A percentile compares a stretch with the other conserved stretches of the same genome.
phyloP scores from a whole-genome alignment of 2,797 vertebrate genomes.

The Enteromius argenteus region DNA sequence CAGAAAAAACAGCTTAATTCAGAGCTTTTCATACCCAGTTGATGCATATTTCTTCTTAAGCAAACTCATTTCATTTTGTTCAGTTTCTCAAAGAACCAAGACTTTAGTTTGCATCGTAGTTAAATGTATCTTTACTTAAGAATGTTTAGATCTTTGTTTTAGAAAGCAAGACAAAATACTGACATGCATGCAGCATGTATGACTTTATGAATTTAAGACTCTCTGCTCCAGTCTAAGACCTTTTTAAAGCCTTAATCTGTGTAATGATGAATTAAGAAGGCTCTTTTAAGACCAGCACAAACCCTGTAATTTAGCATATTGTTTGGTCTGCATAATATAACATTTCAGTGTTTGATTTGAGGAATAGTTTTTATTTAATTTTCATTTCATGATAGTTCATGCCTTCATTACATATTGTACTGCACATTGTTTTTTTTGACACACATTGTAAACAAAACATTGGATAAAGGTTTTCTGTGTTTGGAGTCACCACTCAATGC shows the following conservation, averaged over 20 bases:
- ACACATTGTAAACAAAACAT: neutral
- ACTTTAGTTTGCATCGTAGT: neutral
- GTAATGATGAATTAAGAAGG: neutral
- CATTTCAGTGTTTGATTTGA: neutral
- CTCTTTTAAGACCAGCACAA: neutral
- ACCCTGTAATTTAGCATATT: neutral
- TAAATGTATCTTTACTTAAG: neutral
- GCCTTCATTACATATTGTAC: neutral
- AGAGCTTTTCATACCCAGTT: neutral
- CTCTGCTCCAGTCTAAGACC: neutral
- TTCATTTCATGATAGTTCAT: neutral
- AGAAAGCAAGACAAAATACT: neutral
- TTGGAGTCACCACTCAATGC: neutral
- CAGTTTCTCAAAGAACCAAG: neutral
- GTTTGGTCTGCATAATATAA: neutral
- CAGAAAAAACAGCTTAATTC: neutral
- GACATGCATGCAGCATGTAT: neutral
- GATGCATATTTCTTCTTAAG: too few relatives aligned
- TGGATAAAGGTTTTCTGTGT: neutral
- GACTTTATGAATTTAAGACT: neutral
- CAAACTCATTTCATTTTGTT: neutral
- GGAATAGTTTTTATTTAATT: neutral
- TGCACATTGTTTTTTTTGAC: neutral
- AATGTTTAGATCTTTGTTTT: neutral
- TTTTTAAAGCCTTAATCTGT: neutral